These are phyloP conservation scores for Eolophus roseicapilla DNA, from an alignment of 2,113 vertebrate species.

Conservation along the genomic window DNA sequence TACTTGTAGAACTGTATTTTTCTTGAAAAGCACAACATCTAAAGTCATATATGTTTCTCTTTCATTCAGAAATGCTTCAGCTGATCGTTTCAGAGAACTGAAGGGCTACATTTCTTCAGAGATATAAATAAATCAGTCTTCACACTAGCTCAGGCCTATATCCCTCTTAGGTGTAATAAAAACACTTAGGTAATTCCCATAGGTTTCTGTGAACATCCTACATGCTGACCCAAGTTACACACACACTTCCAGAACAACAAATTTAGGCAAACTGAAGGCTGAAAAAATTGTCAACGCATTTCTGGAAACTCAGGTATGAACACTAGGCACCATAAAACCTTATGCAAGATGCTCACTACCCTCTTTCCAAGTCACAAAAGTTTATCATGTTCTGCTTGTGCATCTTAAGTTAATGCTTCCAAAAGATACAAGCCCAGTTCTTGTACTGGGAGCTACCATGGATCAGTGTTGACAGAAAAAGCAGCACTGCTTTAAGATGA, in stretches of 20 bases:
- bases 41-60: neutral
- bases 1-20: neutral
- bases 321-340: neutral
- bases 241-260: neutral
- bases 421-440: neutral
- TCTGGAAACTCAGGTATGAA: neutral
- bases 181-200: neutral
- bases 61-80: neutral
- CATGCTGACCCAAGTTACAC: neutral
- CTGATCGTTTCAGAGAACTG: neutral
- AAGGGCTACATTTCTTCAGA: neutral
- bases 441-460: neutral
- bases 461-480: neutral
- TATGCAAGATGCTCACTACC: neutral
- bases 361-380: neutral
- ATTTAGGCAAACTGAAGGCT: neutral
- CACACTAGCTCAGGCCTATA: neutral
- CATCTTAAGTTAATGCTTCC: neutral
- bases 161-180: neutral
- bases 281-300: neutral
- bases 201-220: neutral
- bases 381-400: neutral
- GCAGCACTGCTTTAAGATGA: neutral
- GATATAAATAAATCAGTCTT: conserved; percentile 27
- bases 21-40: neutral